phyloP scores from a whole-genome alignment of 2,797 vertebrate genomes.

The Serranus cabrilla region DNA sequence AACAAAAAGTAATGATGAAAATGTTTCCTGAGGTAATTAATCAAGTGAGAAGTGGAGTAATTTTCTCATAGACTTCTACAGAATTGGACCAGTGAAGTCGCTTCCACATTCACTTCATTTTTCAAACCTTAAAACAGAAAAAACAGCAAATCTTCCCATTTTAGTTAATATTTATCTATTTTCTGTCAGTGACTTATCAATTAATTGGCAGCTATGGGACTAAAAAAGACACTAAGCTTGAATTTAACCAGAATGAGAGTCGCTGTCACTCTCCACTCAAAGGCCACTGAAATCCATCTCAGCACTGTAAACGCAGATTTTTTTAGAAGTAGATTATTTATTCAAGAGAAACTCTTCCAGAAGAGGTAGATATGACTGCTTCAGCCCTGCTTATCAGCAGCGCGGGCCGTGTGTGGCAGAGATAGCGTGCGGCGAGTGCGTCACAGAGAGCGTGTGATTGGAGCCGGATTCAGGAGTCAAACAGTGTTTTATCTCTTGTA shows the following conservation, averaged over 20 bases:
- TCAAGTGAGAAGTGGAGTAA: too few relatives aligned
- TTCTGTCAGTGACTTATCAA: background rate
- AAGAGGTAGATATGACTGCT: slow-evolving; percentile 59
- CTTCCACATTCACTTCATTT: too few relatives aligned
- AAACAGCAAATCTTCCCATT: too few relatives aligned
- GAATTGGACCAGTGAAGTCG: too few relatives aligned
- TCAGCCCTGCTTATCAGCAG: slow-evolving; percentile 67
- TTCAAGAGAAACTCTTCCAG: slow-evolving; percentile 60
- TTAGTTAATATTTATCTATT: too few relatives aligned
- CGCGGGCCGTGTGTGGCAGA: slow-evolving; percentile 56
- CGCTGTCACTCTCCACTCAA: background rate
- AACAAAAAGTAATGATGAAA: too few relatives aligned
- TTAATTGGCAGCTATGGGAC: background rate
- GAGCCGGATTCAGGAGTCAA: slow-evolving; percentile 72
- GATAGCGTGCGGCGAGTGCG: slow-evolving; percentile 69
- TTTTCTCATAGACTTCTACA: too few relatives aligned
- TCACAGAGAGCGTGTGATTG: slow-evolving; percentile 72
- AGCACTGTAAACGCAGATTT: slow-evolving; percentile 9
- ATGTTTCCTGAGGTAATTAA: too few relatives aligned
- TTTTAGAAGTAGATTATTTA: slow-evolving; percentile 59
- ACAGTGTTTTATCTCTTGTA: slow-evolving; percentile 74
- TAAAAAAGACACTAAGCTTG: background rate
- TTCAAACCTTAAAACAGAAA: too few relatives aligned
- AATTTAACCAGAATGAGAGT: background rate
- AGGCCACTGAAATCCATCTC: slow-evolving; percentile 11